Evolutionary conservation across 2,888 invertebrate species (phyloP).

Genomic region (Acronicta leporina): DNA sequence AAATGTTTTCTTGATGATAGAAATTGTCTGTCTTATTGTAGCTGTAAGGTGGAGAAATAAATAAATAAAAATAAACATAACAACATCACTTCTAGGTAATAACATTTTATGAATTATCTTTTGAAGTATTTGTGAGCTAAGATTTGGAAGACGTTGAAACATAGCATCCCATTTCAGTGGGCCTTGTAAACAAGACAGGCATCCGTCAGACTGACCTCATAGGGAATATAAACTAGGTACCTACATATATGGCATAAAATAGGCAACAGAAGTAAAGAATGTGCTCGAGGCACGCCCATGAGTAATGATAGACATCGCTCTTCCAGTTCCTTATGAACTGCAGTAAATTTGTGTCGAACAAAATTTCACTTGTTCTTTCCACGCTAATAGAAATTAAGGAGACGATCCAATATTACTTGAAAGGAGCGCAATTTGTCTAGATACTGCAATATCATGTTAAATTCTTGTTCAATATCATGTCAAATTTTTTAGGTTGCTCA

Average conservation of each 20-base stretch:
- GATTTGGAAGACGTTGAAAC: conserved; percentile 45
- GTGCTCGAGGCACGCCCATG: conserved; percentile 73
- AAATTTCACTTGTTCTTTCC: conserved; percentile 78
- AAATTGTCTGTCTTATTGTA: conserved; percentile 7
- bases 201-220: conserved; percentile 71
- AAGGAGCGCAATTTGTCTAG: conserved; percentile 44
- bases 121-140: conserved; percentile 24
- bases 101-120: conserved; percentile 5
- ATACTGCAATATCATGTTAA: conserved; percentile 22
- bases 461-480: conserved; percentile 16
- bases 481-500: background rate
- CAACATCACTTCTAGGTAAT: background rate
- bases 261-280: conserved; percentile 70
- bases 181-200: conserved; percentile 67
- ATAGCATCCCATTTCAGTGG: conserved; percentile 49
- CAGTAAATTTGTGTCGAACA: conserved; percentile 81
- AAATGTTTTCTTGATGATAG: conserved; percentile 12
- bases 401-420: conserved; percentile 51
- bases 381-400: conserved; percentile 64
- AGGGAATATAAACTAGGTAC: conserved; percentile 73
- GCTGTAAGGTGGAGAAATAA: too few species aligned
- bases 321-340: conserved; percentile 79
- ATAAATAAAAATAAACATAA: too few species aligned
- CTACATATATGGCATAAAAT: conserved; percentile 44
- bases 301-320: conserved; percentile 81